Conservation (phyloP, 92 coral and sea anemone genomes). For the Paragorgia papillata region DNA sequence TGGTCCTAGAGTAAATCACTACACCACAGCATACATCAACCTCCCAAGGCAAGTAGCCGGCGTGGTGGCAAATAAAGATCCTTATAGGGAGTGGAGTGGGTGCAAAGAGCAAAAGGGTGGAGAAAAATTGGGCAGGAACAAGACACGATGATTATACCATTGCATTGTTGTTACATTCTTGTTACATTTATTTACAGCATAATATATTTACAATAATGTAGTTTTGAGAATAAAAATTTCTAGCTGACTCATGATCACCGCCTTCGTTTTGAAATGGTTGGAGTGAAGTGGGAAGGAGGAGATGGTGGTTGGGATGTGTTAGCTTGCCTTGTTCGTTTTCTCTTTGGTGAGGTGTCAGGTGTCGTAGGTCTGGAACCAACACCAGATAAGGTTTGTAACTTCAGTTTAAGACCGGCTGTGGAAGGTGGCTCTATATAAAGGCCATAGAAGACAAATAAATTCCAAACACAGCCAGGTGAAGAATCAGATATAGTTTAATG, state of each 20-base stretch:
- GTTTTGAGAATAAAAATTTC: neutral
- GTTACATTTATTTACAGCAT: slow-evolving; percentile 21
- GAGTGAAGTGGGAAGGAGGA: slow-evolving; percentile 77
- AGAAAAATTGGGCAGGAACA: too few species aligned
- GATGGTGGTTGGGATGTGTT: slow-evolving; percentile 99
- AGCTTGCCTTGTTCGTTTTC: slow-evolving; percentile 94
- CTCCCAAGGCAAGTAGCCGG: too few species aligned
- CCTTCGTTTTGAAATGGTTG: slow-evolving; percentile 86
- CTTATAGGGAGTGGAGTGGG: too few species aligned
- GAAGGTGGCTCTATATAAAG: slow-evolving; percentile 17
- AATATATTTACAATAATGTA: slow-evolving; percentile 4
- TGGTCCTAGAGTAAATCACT: too few species aligned
- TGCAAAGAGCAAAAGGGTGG: too few species aligned
- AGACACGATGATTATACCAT: too few species aligned
- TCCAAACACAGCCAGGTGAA: too few species aligned
- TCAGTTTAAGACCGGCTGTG: slow-evolving; percentile 80
- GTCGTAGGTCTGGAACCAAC: slow-evolving; percentile 81
- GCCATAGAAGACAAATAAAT: too few species aligned
- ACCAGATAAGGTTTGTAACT: slow-evolving; percentile 79
- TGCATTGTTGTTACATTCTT: too few species aligned
- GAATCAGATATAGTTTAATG: too few species aligned
- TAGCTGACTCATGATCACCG: slow-evolving; percentile 60
- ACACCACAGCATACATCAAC: too few species aligned
- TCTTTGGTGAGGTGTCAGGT: slow-evolving; percentile 98
- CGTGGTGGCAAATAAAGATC: too few species aligned